Percentiles rank a stretch among this genome's conserved stretches.
These are phyloP conservation scores for Naso thynnoides DNA, from an alignment of 2,797 vertebrate genomes.

Conservation along the genomic window DNA sequence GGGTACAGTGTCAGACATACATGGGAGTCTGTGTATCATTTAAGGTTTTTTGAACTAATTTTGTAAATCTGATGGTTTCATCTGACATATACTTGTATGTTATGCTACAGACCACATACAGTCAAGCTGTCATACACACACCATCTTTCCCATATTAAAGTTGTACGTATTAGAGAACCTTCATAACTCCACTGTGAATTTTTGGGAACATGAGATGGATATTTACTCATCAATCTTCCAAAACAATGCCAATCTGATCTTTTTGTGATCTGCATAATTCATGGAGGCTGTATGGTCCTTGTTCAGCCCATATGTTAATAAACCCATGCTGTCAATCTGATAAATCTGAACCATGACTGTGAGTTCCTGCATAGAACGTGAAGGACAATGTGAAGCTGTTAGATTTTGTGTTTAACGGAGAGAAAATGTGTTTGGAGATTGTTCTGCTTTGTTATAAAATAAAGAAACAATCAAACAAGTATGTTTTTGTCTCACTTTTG, in stretches of 20 bases:
- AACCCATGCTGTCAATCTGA: not conserved
- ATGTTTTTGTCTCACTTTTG: conserved; percentile 11
- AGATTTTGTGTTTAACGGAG: conserved; percentile 60
- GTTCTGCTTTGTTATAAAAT: conserved; percentile 67
- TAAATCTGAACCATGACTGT: conserved; percentile 45
- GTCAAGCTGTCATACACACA: not conserved
- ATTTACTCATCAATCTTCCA: conserved; percentile 21
- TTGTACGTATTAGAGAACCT: conserved; percentile 11
- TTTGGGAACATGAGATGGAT: not conserved
- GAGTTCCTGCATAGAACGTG: conserved; percentile 51
- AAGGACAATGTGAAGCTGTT: conserved; percentile 60
- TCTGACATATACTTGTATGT: conserved; percentile 9
- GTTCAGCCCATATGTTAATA: conserved; percentile 26
- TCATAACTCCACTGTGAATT: conserved; percentile 14
- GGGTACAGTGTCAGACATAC: not conserved
- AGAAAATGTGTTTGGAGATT: conserved; percentile 52
- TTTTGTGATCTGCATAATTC: conserved; percentile 23
- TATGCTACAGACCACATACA: conserved; percentile 1
- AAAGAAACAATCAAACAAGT: conserved; percentile 47
- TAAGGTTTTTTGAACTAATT: not conserved
- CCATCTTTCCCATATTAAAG: not conserved
- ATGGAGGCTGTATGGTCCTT: conserved; percentile 24
- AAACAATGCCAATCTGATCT: conserved; percentile 14
- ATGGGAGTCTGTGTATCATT: not conserved
- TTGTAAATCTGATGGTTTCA: conserved; percentile 1